phyloP scores from a whole-genome alignment of 2,113 vertebrate species.

The Muntiacus reevesi region DNA sequence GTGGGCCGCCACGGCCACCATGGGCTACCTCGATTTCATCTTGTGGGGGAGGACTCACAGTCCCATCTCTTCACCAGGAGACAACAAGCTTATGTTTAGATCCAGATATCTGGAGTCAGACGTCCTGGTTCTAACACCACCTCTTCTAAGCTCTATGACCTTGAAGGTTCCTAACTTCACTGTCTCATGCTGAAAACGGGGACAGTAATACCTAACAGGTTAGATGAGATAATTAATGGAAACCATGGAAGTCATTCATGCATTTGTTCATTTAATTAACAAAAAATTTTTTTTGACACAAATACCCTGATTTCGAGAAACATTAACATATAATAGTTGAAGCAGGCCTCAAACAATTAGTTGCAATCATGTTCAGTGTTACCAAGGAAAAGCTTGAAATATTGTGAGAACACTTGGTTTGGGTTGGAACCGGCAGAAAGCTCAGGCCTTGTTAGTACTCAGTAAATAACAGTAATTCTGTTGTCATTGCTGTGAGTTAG shows the following conservation, averaged over 20 bases:
- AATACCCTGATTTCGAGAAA: neutral
- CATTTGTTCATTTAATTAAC: neutral
- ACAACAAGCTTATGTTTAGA: neutral
- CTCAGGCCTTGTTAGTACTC: accelerated
- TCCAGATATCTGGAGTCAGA: neutral
- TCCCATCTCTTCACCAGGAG: neutral
- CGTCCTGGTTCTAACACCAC: neutral
- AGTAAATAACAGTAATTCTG: neutral
- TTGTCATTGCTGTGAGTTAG: neutral
- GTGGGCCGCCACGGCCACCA: accelerated
- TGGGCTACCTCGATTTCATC: neutral
- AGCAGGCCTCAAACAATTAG: neutral
- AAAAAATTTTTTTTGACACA: neutral
- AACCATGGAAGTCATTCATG: neutral
- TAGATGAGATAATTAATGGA: neutral
- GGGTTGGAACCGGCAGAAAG: neutral
- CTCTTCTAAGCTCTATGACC: neutral
- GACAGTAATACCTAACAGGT: neutral
- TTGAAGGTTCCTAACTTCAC: neutral
- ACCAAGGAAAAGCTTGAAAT: neutral
- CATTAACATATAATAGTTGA: neutral
- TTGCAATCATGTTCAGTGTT: neutral
- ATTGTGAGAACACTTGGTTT: neutral
- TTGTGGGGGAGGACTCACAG: neutral
- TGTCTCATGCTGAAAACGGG: neutral